A percentile compares a stretch with the other conserved stretches of the same genome.
Evolutionary conservation across 2,797 vertebrate genomes (phyloP).

Genomic region (Cossypha caffra): DNA sequence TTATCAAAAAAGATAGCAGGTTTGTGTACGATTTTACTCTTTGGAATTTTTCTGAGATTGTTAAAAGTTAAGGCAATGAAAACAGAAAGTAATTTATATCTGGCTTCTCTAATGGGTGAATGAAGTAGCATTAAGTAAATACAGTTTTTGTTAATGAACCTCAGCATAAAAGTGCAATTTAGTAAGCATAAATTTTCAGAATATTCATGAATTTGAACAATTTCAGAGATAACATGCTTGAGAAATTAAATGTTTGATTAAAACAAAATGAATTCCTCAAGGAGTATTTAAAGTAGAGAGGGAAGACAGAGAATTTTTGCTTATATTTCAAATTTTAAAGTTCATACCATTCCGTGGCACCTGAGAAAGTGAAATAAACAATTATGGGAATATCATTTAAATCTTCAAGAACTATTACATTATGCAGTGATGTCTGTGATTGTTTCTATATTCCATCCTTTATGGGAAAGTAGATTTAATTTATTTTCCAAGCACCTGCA

Average conservation of each 20-base stretch:
- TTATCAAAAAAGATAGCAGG: neutral
- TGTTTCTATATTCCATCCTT: neutral
- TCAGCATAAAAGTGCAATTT: neutral
- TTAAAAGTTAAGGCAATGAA: slow-evolving; percentile 18
- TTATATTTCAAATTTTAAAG: neutral
- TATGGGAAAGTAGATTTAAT: neutral
- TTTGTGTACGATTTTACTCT: neutral
- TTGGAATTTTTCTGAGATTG: neutral
- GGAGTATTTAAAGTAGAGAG: neutral
- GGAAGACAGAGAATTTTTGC: neutral
- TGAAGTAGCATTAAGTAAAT: neutral
- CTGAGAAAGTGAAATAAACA: neutral
- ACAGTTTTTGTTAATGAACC: neutral
- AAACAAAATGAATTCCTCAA: neutral
- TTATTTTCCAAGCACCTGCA: neutral
- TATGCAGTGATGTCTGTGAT: neutral
- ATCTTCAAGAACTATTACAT: neutral
- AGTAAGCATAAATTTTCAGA: neutral
- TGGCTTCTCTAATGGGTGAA: neutral
- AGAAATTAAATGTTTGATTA: neutral
- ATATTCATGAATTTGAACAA: neutral
- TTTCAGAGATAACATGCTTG: neutral
- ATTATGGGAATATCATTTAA: neutral
- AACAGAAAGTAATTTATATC: neutral
- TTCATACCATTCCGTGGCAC: neutral